Conservation (phyloP, 2,888 invertebrate species). For the Antheraea assamensis region DNA sequence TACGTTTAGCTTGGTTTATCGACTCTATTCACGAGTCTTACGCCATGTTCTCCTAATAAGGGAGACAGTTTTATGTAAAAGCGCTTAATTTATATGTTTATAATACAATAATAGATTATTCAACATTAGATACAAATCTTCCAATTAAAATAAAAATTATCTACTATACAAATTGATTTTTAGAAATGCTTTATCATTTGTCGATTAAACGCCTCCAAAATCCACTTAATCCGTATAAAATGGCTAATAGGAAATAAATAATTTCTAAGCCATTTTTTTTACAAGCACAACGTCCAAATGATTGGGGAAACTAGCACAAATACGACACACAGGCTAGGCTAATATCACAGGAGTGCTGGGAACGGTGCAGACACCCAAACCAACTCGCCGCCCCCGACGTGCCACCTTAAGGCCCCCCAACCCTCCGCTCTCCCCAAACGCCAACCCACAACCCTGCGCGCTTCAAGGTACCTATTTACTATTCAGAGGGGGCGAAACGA, state of each 20-base stretch:
- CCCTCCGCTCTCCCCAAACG: constrained; percentile 37
- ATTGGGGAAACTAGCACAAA: constrained; percentile 79
- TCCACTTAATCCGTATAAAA: constrained; percentile 73
- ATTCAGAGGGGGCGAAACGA: constrained; percentile 76
- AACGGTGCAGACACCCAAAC: constrained; percentile 66
- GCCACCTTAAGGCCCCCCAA: constrained; percentile 33
- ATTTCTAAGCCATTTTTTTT: constrained; percentile 61
- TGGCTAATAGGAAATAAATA: constrained; percentile 66
- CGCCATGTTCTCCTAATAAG: constrained; percentile 49
- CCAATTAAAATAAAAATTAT: constrained; percentile 59
- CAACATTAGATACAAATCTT: constrained; percentile 65
- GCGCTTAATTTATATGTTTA: constrained; percentile 55
- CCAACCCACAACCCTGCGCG: constrained; percentile 44
- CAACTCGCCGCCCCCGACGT: constrained; percentile 37
- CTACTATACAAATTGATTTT: constrained; percentile 53
- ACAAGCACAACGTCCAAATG: constrained; percentile 72
- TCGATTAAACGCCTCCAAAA: constrained; percentile 66
- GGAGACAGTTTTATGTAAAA: constrained; percentile 53
- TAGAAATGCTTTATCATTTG: constrained; percentile 52
- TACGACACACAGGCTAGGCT: constrained; percentile 81
- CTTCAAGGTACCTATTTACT: constrained; percentile 71
- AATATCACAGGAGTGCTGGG: constrained; percentile 82
- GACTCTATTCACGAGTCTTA: constrained; percentile 38
- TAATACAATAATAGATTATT: constrained; percentile 53
- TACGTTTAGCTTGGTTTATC: constrained; percentile 28